Percentiles rank a stretch among this genome's conserved stretches.
phyloP scores from a whole-genome alignment of 2,113 vertebrate species.

The Elachura formosa region DNA sequence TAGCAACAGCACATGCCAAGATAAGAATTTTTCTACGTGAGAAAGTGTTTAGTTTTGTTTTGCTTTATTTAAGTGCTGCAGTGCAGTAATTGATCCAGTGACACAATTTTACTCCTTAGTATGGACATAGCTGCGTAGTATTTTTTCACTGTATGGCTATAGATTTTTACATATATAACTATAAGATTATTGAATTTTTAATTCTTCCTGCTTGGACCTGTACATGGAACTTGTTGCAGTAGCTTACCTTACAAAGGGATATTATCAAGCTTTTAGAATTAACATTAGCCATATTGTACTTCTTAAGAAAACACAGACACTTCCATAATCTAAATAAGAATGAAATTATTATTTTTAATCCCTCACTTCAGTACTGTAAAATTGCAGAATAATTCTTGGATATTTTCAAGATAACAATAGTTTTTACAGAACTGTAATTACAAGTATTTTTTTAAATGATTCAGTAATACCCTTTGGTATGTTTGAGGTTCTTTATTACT shows the following conservation, averaged over 20 bases:
- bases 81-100: neutral
- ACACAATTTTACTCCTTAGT: neutral
- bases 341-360: neutral
- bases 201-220: neutral
- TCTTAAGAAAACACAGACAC: neutral
- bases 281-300: neutral
- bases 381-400: slow-evolving; percentile 12
- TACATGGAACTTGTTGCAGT: neutral
- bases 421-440: slow-evolving; percentile 40
- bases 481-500: neutral
- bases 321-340: neutral
- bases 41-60: neutral
- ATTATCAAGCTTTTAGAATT: neutral
- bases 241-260: neutral
- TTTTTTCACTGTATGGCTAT: slow-evolving; percentile 13
- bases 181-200: neutral
- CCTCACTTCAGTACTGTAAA: slow-evolving; percentile 24
- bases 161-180: neutral
- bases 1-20: neutral
- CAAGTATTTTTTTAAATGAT: slow-evolving; percentile 28
- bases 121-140: neutral
- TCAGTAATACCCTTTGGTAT: neutral
- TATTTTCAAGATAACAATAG: slow-evolving; percentile 45
- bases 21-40: neutral
- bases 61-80: neutral